Evolutionary conservation across 2,888 invertebrate genomes (phyloP).

Genomic region (Bellardia pandia): DNA sequence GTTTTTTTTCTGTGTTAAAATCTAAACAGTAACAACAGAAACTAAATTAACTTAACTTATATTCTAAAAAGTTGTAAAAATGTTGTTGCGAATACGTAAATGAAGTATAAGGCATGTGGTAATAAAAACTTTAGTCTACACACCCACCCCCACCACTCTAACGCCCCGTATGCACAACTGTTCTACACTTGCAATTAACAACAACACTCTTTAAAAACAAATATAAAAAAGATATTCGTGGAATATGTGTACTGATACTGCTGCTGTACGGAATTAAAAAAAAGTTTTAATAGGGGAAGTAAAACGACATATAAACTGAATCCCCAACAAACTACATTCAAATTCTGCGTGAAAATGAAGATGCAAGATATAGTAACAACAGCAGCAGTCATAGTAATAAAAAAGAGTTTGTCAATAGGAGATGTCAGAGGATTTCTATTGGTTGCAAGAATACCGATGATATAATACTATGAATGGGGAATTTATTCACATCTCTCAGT

Average conservation of each 20-base stretch:
- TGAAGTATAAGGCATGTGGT: constrained; percentile 47
- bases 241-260: background rate
- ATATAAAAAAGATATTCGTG: background rate
- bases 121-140: constrained; percentile 32
- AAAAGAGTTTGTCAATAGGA: background rate
- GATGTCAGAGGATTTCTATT: background rate
- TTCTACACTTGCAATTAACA: constrained; percentile 5
- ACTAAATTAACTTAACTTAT: constrained; percentile 57
- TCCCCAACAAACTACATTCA: constrained; percentile 59
- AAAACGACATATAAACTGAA: constrained; percentile 58
- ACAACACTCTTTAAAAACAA: background rate
- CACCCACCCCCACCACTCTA: background rate
- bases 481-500: too few species aligned
- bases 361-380: constrained; percentile 49
- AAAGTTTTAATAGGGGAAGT: constrained; percentile 57
- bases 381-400: background rate
- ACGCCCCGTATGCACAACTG: constrained; percentile 9
- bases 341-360: constrained; percentile 53
- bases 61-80: constrained; percentile 45
- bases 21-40: constrained; percentile 71
- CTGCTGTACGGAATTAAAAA: background rate
- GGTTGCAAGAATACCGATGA: too few species aligned
- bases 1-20: constrained; percentile 22
- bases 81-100: constrained; percentile 45
- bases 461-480: too few species aligned